Percentiles rank a stretch among this genome's conserved stretches.
Conservation (phyloP, 2,797 vertebrate species). For the Sebastes variabilis region DNA sequence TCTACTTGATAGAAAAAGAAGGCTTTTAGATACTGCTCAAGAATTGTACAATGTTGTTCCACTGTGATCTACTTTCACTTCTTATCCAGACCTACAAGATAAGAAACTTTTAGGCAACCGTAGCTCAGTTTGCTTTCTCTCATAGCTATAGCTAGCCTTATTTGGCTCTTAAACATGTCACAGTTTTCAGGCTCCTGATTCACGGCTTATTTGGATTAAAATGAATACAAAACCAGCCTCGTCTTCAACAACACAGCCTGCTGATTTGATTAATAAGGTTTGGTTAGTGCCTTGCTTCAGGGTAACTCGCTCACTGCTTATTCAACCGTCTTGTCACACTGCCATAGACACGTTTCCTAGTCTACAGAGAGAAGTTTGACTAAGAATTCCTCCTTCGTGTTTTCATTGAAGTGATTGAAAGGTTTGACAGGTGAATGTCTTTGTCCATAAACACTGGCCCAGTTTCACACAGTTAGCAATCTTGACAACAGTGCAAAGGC, state of each 20-base stretch:
- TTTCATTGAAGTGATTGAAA: background rate
- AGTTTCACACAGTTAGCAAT: background rate
- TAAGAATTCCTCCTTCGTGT: background rate
- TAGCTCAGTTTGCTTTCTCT: background rate
- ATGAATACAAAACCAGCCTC: background rate
- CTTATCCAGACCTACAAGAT: background rate
- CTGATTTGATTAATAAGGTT: background rate
- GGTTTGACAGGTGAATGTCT: background rate
- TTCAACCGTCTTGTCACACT: background rate
- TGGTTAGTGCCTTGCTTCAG: background rate
- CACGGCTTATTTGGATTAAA: background rate
- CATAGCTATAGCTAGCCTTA: background rate
- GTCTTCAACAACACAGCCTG: slow-evolving; percentile 3
- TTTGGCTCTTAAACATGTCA: slow-evolving; percentile 1
- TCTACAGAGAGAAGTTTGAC: background rate
- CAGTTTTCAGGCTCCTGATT: slow-evolving; percentile 4
- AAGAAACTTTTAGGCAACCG: background rate
- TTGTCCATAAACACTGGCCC: background rate
- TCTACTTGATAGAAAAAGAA: background rate
- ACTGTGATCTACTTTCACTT: background rate
- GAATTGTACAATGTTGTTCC: background rate
- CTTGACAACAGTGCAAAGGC: background rate
- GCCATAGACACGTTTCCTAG: background rate
- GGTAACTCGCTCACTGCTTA: background rate
- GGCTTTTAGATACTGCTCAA: background rate